These are phyloP conservation scores for Dendropsophus ebraccatus DNA, from an alignment of 2,113 vertebrate species.

Conservation along the genomic window DNA sequence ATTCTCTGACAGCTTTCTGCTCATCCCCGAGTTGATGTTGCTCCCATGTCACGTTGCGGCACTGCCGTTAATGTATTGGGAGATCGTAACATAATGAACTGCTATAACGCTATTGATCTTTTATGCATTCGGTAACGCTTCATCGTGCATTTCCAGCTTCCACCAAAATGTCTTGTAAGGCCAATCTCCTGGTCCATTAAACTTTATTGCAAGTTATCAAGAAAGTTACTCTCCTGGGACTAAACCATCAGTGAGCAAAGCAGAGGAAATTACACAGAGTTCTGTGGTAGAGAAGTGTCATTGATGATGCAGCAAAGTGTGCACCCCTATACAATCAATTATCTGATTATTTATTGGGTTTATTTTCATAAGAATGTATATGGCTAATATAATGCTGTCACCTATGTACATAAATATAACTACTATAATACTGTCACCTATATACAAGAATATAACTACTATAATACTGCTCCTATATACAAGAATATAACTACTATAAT, in stretches of 20 bases:
- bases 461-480: not conserved
- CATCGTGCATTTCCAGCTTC: conserved; percentile 13
- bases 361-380: not conserved
- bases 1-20: no score
- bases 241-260: not conserved
- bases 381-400: no score
- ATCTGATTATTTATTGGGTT: not conserved
- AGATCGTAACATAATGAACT: conserved; percentile 8
- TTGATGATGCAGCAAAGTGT: not conserved
- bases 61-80: not conserved
- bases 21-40: not conserved
- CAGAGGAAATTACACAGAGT: not conserved
- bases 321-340: not conserved
- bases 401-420: no score
- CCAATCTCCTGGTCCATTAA: conserved; percentile 13
- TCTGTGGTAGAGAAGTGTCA: not conserved
- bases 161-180: conserved; percentile 14
- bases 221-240: not conserved
- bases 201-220: conserved; percentile 18
- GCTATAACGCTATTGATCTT: not conserved
- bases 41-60: not conserved
- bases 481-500: not conserved
- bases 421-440: not conserved
- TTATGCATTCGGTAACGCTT: not conserved
- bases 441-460: not conserved